Base-by-base conservation (phyloP, 2,113 vertebrate genomes). In the Phaethornis superciliosus region DNA sequence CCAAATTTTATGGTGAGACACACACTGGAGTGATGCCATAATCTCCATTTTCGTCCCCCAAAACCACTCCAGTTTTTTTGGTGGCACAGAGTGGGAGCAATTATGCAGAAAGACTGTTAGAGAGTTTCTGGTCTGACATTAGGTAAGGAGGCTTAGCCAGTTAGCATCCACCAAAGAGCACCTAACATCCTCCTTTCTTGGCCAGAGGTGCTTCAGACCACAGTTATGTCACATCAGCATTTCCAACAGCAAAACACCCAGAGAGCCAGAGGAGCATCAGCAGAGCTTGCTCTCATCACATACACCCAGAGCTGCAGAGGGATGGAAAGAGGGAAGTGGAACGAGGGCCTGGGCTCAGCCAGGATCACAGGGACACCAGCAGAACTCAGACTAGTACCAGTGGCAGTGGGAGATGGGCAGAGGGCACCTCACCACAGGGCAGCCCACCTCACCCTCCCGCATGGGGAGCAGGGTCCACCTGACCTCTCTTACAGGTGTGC, bases 401-500 rank as follows among this genome's bases (percentile, higher is more conserved):
- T 0, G 1, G 63, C 35, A 56, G 68, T 2, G 1, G 21, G 51
- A 86, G 23, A 18, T 42, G 30, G 60, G 63, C 0, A 0, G 74
- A 17, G 7, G 37, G 20, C 3, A 23, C 9, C 60, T 27, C 22
- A 2, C 12, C 4, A 4, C 26, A 33, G 19, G 8, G 14, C 51
- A 86, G 55, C 15, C 30, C 52, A 9, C 21, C 32, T 42, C 14
- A 6, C 47, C 54, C 52, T 42, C 33, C 60, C 22, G 33, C 2
- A 4, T 35, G 37, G 33, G 35, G 64, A 55, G 35, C 8, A 4
- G 42, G 32, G 10, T 54, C 52, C 4, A 3, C 42, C n/a, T 22
- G 3, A 59, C 37, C 64, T 42, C 52, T 74, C 88, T 83, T 93
- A 81, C 94, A 97, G 94, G 92, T 95, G 94, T 63, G 64, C 55